phyloP scores from a whole-genome alignment of 2,113 vertebrate species.

The Micromys minutus region DNA sequence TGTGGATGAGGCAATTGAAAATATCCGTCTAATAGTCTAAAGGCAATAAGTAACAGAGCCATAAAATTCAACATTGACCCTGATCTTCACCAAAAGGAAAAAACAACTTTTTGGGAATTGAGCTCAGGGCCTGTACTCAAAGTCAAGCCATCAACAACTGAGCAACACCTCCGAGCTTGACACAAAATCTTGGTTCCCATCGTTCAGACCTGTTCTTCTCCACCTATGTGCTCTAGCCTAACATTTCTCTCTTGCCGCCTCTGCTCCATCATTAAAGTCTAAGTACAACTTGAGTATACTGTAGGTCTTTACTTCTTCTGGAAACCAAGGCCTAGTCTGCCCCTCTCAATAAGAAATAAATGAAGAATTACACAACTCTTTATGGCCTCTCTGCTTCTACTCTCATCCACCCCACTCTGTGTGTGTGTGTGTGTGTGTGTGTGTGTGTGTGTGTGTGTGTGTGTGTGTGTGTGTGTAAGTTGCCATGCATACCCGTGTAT shows the following conservation, averaged over 20 bases:
- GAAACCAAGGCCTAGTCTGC: neutral
- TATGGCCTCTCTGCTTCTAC: neutral
- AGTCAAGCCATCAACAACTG: neutral
- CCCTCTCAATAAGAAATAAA: neutral
- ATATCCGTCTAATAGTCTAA: neutral
- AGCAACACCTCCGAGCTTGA: neutral
- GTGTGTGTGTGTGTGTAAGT: neutral
- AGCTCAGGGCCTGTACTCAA: neutral
- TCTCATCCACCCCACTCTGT: neutral
- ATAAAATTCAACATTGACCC: constrained; percentile 26
- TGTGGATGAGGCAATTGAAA: neutral
- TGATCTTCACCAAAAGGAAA: neutral
- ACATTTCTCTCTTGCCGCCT: neutral
- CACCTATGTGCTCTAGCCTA: neutral
- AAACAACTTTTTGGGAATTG: neutral
- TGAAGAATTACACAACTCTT: neutral
- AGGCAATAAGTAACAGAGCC: neutral
- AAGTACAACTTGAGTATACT: neutral
- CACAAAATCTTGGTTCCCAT: neutral
- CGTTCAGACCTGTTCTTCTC: neutral
- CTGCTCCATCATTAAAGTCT: neutral
- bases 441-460: neutral
- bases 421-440: neutral
- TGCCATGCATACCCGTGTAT: neutral
- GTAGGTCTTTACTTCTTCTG: neutral